A percentile compares a stretch with the other conserved stretches of the same genome.
Evolutionary conservation across 1,140 invertebrate species (phyloP).

Genomic region (Euwallacea fornicatus): DNA sequence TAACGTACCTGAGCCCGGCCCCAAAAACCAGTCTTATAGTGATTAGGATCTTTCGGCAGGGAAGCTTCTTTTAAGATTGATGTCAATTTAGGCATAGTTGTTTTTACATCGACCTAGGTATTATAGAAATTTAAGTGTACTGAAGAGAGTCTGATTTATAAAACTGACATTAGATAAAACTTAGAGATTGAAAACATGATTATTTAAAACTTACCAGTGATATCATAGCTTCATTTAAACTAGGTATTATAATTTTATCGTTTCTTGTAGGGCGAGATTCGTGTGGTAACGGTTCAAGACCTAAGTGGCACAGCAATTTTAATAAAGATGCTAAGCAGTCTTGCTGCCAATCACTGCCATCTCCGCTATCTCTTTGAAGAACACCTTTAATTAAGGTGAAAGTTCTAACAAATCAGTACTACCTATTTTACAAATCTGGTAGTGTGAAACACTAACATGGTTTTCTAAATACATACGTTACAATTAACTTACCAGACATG

Average conservation of each 20-base stretch:
- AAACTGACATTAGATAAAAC: not conserved
- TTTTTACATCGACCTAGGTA: slow-evolving; percentile 63
- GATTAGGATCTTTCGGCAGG: slow-evolving; percentile 72
- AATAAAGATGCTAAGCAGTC: slow-evolving; percentile 87
- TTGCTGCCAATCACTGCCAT: slow-evolving; percentile 89
- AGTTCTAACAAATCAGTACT: not conserved
- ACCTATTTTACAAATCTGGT: not conserved
- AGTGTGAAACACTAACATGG: not conserved
- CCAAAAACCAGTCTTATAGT: slow-evolving; percentile 86
- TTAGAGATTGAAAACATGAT: not conserved
- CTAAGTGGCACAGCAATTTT: slow-evolving; percentile 82
- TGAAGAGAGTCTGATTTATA: not conserved
- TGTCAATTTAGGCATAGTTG: slow-evolving; percentile 79
- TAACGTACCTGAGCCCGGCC: slow-evolving; percentile 63
- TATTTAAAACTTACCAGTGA: slow-evolving; percentile 64
- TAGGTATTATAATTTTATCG: slow-evolving; percentile 50
- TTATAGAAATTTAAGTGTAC: not conserved
- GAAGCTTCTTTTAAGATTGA: slow-evolving; percentile 86
- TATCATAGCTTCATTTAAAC: slow-evolving; percentile 61
- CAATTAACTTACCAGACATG: slow-evolving; percentile 68
- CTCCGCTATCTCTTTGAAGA: slow-evolving; percentile 66
- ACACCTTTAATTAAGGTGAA: slow-evolving; percentile 33
- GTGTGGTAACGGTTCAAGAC: slow-evolving; percentile 63
- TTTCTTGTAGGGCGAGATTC: slow-evolving; percentile 49
- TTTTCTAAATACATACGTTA: not conserved